phyloP scores from a whole-genome alignment of 1,140 invertebrate species.

The Bathynomus jamesi region DNA sequence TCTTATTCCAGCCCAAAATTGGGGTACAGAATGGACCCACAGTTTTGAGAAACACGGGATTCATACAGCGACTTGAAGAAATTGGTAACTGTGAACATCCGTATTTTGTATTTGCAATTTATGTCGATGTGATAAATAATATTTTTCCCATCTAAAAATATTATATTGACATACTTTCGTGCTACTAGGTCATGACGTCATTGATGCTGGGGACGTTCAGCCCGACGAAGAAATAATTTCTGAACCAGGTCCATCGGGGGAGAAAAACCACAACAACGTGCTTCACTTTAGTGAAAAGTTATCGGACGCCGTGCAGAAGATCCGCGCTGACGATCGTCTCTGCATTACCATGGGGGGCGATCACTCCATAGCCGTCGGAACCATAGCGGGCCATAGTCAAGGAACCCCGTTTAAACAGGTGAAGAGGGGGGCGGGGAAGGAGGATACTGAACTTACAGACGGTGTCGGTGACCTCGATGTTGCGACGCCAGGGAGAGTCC shows the following conservation, averaged over 20 bases:
- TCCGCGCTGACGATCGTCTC: not conserved
- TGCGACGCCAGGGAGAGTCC: no score
- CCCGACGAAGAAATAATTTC: not conserved
- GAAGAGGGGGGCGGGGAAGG: not conserved
- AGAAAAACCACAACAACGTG: conserved; percentile 6
- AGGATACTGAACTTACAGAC: no score
- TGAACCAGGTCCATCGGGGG: conserved; percentile 3
- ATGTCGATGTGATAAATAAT: no score
- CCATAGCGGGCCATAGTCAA: not conserved
- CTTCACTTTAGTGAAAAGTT: conserved; percentile 6
- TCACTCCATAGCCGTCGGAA: conserved; percentile 14
- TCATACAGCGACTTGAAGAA: not conserved
- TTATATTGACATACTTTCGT: no score
- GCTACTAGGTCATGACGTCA: not conserved
- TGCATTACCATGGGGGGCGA: conserved; percentile 17
- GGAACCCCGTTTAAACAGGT: not conserved
- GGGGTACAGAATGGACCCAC: not conserved
- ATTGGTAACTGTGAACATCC: no score
- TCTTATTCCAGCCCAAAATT: not conserved
- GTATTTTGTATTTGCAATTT: no score
- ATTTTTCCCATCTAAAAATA: no score
- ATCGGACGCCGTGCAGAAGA: conserved; percentile 1
- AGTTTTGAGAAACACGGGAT: not conserved
- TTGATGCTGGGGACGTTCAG: not conserved
- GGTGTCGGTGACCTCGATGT: no score